Base-by-base conservation (phyloP, 2,888 invertebrate species). In the Ypsolopha sequella region DNA sequence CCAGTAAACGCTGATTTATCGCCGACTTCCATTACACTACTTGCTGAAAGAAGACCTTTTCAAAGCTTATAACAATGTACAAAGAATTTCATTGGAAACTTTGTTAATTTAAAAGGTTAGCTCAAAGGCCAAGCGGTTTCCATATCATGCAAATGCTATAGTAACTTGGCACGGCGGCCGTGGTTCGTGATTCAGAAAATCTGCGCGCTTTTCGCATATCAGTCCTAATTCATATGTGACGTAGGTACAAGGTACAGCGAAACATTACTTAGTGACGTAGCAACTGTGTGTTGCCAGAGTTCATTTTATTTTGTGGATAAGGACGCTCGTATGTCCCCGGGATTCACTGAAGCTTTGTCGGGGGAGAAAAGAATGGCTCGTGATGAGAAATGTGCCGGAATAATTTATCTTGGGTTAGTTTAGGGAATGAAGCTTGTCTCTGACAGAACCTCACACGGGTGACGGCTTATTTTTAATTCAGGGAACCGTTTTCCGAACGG, bases 391-490 rank as follows among this genome's bases (percentile, higher is more conserved):
- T 79, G 73, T 75, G 69, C 69, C 66, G 68, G 75, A 80, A 84
- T 80, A 81, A 81, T 80, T 80, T 80, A 80, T 80, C 75, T 75
- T 64, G 68, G 75, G 75, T 77, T 73, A 75, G 76, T 75, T 79
- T 73, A 69, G 68, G 68, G 67, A 74, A 73, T 65, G 70, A 71
- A 75, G 70, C 73, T 73, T 66, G 66, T 74, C 71, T 71, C 66
- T 60, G 64, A 60, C 69, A 73, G 64, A 64, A 67, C 64, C 39
- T 49, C 64, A 65, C 59, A 66, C 66, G 66, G 67, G 72, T 73
- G 73, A 71, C 67, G 68, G 73, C 70, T 76, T 76, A 76, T 76
- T 73, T 72, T 72, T 77, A 74, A 81, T 78, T 77, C 73, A 41
- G 70, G 65, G 65, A 71, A 68, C 67, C 66, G 64, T 74, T 78